Base-by-base conservation (phyloP, 2,888 invertebrate genomes). In the Nysson spinosus region DNA sequence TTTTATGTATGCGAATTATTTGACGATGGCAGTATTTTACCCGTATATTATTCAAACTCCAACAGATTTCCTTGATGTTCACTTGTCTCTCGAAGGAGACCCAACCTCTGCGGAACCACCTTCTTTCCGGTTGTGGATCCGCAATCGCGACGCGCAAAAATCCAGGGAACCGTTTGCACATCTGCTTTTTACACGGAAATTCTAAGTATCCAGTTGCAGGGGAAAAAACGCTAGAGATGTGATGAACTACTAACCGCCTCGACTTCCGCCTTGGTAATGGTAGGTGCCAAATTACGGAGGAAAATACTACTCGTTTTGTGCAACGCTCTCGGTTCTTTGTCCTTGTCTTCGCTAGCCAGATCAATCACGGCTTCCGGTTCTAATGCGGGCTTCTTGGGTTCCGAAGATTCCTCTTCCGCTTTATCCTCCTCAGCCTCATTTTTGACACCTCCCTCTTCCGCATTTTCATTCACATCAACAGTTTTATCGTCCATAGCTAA, bases 11-110 rank as follows among this genome's bases (percentile, higher is more conserved):
- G n/a, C n/a, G n/a, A n/a, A n/a, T n/a, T n/a, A n/a, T n/a, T n/a
- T n/a, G n/a, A n/a, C n/a, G n/a, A n/a, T n/a, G n/a, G n/a, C n/a
- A n/a, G n/a, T n/a, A n/a, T n/a, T 88, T 87, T 87, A 95, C 92
- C 81, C 98, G 91, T 66, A 97, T 96, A 77, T 96, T 98, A 86
- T 98, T 99, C 34, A 99, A 90, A 85, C 96, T 97, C 98, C 98
- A 99, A 88, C 99, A 99, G 74, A 99, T 99, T 85, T 99, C 99
- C 86, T 99, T 99, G 74, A 99, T 99, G 88, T 99, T 98, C 39
- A 99, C 98, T 82, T 96, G 95, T 14, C 98, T 91, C 72, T 96
- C 94, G 88, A 98, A 99, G 0, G 99, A 99, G 26, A 98, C 97
- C 99, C 99, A 99, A 32, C 98, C 99, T 43, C 99, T 92, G 9